Evolutionary conservation across 2,797 vertebrate species (phyloP), one percentile per base, ranked within the genome.

Genomic region (Synaphobranchus kaupii): DNA sequence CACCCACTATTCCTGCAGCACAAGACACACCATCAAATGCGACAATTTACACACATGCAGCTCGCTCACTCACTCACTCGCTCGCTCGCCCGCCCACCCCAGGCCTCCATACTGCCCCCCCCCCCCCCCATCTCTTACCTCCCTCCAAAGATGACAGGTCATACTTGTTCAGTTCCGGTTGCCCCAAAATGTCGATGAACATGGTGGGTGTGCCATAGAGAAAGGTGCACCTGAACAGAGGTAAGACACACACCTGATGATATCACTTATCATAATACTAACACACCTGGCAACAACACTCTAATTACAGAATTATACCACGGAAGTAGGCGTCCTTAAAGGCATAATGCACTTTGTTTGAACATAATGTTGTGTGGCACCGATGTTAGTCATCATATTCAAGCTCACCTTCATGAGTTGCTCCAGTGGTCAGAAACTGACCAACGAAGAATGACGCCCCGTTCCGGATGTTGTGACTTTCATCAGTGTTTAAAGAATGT

Each of bases 161-260:
- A 0, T 95, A 97, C 90, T 94, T 94, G 88, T 94, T 94, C 81
- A 96, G 93, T 84, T 97, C 94, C 0, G 91, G 94, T 86, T 97
- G 97, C 87, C 91, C 92, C 10, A 98, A 92, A 90, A 98, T 92
- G 92, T 98, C 98, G 84, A 96, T 95, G 85, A 85, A 97, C 98
- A 98, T 98, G 25, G 97, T 98, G 0, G 97, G 98, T 0, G 97
- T 98, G 87, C 97, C 98, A 0, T 94, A 95, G 47, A 94, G 15
- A 0, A 93, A 22, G 56, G 92, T 95, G 90, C 98, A 98, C 86
- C 97, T 98, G 87, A 5, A 86, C 31, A 56, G 50, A 31, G 28
- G n/a, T 58, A n/a, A 56, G 50, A 63, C 17, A n/a, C 17, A 6
- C 60, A 44, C 54, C 83, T 84, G 20, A 34, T 20, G 15, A 78